These are phyloP conservation scores for Acrocephalus scirpaceus DNA, from an alignment of 2,797 vertebrate species.

Conservation along the genomic window DNA sequence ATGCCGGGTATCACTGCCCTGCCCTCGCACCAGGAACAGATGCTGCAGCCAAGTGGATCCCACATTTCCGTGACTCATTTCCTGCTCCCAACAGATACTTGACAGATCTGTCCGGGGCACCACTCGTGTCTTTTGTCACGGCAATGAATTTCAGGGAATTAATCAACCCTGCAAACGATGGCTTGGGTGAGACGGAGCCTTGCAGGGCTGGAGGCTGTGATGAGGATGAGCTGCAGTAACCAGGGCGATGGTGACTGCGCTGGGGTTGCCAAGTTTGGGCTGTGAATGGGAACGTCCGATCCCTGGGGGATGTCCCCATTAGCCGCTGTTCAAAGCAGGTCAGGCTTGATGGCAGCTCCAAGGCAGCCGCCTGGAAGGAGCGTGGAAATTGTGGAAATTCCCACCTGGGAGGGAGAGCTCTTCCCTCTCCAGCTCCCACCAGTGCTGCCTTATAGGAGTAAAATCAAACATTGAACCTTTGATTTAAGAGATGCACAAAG, in stretches of 20 bases:
- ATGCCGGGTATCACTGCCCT: neutral
- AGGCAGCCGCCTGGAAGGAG: too few relatives aligned
- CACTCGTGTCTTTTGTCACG: neutral
- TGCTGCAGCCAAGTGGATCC: neutral
- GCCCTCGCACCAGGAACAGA: neutral
- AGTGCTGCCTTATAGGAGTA: neutral
- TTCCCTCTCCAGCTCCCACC: neutral
- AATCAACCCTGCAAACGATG: neutral
- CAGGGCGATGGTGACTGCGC: accelerated
- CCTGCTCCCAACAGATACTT: neutral
- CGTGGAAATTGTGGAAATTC: neutral
- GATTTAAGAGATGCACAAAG: accelerated
- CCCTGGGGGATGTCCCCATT: neutral
- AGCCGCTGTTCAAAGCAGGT: neutral
- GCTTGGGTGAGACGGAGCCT: neutral
- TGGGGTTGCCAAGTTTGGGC: accelerated
- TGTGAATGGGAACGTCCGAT: neutral
- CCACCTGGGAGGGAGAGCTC: neutral
- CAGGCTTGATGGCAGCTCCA: neutral
- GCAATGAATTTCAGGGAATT: neutral
- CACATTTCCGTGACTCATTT: neutral
- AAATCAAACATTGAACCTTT: neutral
- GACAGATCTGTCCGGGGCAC: neutral
- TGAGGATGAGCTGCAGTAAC: neutral
- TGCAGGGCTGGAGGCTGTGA: neutral